A percentile compares a stretch with the other conserved stretches of the same genome.
Evolutionary conservation across 2,113 vertebrate species (phyloP).

Genomic region (Engraulis encrasicolus): DNA sequence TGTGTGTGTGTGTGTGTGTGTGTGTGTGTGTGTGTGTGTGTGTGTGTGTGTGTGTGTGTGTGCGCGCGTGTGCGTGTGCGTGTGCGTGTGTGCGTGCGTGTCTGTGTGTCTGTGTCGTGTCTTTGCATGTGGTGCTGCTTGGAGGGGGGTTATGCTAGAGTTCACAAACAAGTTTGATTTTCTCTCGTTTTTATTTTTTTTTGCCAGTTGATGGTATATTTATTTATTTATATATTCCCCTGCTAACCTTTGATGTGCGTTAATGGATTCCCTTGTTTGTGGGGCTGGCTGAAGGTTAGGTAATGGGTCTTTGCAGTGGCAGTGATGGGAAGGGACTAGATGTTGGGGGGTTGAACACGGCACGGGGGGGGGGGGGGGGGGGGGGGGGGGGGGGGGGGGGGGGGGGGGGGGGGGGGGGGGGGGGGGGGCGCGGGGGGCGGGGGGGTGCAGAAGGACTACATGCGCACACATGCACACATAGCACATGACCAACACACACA

Average conservation of each 20-base stretch:
- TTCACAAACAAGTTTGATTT: slow-evolving; percentile 63
- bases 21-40: slow-evolving; percentile 25
- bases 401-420: slow-evolving; percentile 17
- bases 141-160: slow-evolving; percentile 45
- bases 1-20: slow-evolving; percentile 42
- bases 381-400: slow-evolving; percentile 51
- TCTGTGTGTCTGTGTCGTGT: background rate
- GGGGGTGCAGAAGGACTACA: too few relatives aligned
- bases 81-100: slow-evolving; percentile 45
- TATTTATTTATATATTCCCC: slow-evolving; percentile 59
- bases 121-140: slow-evolving; percentile 38
- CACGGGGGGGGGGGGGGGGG: slow-evolving; percentile 23
- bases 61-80: slow-evolving; percentile 29
- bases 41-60: slow-evolving; percentile 45
- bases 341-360: slow-evolving; percentile 13
- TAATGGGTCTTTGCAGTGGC: slow-evolving; percentile 58
- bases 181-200: slow-evolving; percentile 21
- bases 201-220: slow-evolving; percentile 40
- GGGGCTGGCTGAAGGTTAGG: slow-evolving; percentile 54
- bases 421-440: too few relatives aligned
- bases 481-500: slow-evolving; percentile 23
- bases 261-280: slow-evolving; percentile 63
- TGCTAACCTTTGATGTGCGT: slow-evolving; percentile 61
- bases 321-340: slow-evolving; percentile 32
- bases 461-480: background rate